Evolutionary conservation across 2,113 vertebrate species (phyloP), one percentile per base, ranked within the genome.

Genomic region (Megaceryle maxima): DNA sequence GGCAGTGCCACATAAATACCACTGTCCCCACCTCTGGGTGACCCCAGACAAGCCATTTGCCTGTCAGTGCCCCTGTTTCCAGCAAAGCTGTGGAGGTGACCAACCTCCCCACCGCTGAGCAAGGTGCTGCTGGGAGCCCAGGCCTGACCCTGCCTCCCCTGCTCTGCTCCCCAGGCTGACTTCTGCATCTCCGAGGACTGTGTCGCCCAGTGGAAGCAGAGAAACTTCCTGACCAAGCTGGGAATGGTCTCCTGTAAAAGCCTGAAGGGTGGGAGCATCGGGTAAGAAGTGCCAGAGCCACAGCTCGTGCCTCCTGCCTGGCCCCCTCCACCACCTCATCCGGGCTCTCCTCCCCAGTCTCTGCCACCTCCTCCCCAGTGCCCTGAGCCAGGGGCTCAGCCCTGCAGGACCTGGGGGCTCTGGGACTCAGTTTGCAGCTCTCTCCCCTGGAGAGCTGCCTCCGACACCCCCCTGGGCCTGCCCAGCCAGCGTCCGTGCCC

Each of bases 191-290:
- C 99, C 0, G 98, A 98, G 13, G 98, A 98, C 33, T 98, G 98
- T 60, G 90, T 98, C 1, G 99, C 99, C 50, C 99, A 99, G 96
- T 99, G 99, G 99, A 99, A 99, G 96, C 98, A 99, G 95, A 98
- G 96, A 43, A 97, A 98, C 72, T 98, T 99, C 96, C 98, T 99
- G 98, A 99, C 99, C 92, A 99, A 99, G 97, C 98, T 99, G 78
- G 99, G 99, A 69, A 95, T 78, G 13, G 80, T 99, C 94, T 99
- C 98, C 39, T 99, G 99, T 97, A 99, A 99, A 98, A 99, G 98
- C 21, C 98, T 99, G 51, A 99, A 98, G 97, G 99, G 99, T n/a
- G 99, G 99, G 26, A 99, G 96, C 98, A 99, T 99, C 94, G 98
- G 99, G 97, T 99, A 99, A 98, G 96, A 18, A 76, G 89, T 13